A percentile compares a stretch with the other conserved stretches of the same genome.
Conservation (phyloP, 2,888 invertebrate genomes). For the Glyphotaelius pellucidus region DNA sequence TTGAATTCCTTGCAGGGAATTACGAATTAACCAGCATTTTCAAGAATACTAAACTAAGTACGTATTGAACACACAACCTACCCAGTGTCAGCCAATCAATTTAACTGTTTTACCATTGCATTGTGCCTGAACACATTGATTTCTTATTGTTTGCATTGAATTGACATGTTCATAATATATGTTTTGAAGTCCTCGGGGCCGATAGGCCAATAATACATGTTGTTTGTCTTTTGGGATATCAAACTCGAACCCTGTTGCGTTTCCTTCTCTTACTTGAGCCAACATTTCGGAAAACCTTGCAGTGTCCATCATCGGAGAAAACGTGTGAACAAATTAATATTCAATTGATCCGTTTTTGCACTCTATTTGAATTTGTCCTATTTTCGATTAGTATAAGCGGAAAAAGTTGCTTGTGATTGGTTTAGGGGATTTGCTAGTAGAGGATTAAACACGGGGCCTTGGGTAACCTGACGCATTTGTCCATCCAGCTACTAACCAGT, state of each 20-base stretch:
- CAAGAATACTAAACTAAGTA: not conserved
- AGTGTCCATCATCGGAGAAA: not conserved
- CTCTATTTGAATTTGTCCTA: too few species aligned
- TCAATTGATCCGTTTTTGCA: too few species aligned
- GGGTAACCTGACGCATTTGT: too few species aligned
- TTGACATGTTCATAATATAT: not conserved
- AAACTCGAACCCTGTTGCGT: not conserved
- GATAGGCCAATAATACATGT: not conserved
- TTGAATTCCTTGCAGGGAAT: not conserved
- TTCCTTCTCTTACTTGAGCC: not conserved
- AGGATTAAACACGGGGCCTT: too few species aligned
- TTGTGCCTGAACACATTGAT: not conserved
- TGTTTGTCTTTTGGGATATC: not conserved
- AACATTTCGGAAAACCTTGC: not conserved
- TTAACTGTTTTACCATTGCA: not conserved
- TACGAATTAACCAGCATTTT: conserved; percentile 2
- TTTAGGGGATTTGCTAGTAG: too few species aligned
- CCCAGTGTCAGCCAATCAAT: not conserved
- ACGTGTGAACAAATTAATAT: too few species aligned
- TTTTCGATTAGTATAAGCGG: too few species aligned
- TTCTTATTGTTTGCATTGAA: not conserved
- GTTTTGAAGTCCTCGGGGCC: not conserved
- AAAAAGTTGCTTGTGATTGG: too few species aligned
- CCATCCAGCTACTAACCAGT: too few species aligned
- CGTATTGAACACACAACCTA: not conserved